Evolutionary conservation across 1,140 invertebrate species (phyloP), one percentile per base, ranked within the genome.

Genomic region (Micrasema minimum): DNA sequence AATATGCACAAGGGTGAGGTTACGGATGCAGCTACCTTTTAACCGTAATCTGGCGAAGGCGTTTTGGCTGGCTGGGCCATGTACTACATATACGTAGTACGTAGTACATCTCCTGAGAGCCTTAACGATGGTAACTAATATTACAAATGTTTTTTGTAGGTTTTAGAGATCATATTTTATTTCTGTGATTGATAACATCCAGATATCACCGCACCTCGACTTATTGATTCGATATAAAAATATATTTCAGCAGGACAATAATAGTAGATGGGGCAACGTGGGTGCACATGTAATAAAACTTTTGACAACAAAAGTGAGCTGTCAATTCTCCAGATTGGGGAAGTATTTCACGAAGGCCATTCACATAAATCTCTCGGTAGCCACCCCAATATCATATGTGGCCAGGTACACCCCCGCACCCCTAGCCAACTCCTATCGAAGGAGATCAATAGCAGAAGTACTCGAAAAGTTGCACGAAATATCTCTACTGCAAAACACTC

Each of bases 231-330:
- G 23, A 22, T 67, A 74, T 72, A 72, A 72, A 72, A 72, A 69
- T 71, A 67, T 64, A 53, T 26, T 64, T 11, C n/a, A 46, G 55
- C 55, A 35, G 57, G 43, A 50, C 41, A 59, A 69, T 57, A 59
- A 64, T 46, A 48, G 57, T n/a, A 22, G 35, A 6, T 59, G 14
- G 71, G 71, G 59, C 41, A 48, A 66, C 31, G 64, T 59, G 72
- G 72, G 66, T 72, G 69, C 65, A 69, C 50, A 53, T 65, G 74
- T 72, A 75, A 75, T 75, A 75, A 75, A 75, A 75, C 74, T 75
- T 75, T 71, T 75, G 74, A 72, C 74, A 75, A 75, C 74, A 75
- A 75, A 75, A 75, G 74, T 75, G 74, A 75, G 71, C 74, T 75
- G 74, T 75, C 74, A 75, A 75, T 72, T 75, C 74, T 66, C 64